These are phyloP conservation scores for Oxystoma pomonae DNA, from an alignment of 2,888 invertebrate species.

Conservation along the genomic window DNA sequence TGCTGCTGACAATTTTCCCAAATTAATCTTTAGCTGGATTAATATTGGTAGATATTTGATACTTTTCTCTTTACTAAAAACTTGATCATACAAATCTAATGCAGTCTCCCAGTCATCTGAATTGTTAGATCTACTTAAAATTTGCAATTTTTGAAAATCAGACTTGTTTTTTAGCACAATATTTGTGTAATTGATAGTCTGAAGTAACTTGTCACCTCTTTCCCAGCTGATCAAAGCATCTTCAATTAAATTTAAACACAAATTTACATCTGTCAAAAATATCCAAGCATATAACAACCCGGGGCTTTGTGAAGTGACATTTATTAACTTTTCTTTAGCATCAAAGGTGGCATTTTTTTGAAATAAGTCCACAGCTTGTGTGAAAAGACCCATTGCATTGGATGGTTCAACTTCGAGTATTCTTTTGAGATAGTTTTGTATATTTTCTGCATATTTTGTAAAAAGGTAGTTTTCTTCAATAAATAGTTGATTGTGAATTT, in stretches of 20 bases:
- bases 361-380: constrained; percentile 57
- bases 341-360: constrained; percentile 53
- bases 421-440: constrained; percentile 46
- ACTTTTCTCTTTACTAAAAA: not conserved
- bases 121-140: constrained; percentile 45
- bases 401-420: constrained; percentile 55
- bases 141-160: constrained; percentile 42
- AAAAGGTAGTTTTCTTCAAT: constrained; percentile 35
- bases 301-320: constrained; percentile 45
- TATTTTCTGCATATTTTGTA: constrained; percentile 22
- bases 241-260: constrained; percentile 51
- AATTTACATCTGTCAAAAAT: constrained; percentile 49
- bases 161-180: constrained; percentile 34
- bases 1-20: constrained; percentile 43
- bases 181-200: constrained; percentile 37
- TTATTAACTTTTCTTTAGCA: constrained; percentile 51
- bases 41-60: constrained; percentile 27
- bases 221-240: constrained; percentile 48
- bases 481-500: constrained; percentile 51
- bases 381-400: constrained; percentile 59
- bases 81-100: not conserved
- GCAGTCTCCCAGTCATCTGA: constrained; percentile 48
- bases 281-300: constrained; percentile 50
- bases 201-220: constrained; percentile 42
- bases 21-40: constrained; percentile 44